Evolutionary conservation across 2,797 vertebrate species (phyloP), one percentile per base, ranked within the genome.

Genomic region (Myiotriccus ornatus): DNA sequence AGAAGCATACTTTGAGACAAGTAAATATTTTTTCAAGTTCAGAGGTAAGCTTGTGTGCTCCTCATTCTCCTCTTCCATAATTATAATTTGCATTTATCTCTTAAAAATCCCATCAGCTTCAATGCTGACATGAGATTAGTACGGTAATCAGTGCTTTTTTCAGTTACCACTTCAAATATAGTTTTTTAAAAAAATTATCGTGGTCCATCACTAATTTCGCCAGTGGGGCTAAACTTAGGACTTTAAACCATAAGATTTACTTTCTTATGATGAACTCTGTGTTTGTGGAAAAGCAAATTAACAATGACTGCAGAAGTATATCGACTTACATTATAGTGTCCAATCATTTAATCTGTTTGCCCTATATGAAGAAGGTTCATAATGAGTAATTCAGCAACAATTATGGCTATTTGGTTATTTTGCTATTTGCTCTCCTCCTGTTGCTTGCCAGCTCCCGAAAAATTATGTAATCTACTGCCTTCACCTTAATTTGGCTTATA

Each of bases 171-270:
- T 81, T 37, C 35, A 92, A 63, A 63, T 7, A 28, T 0, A 39
- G 3, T 1, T 67, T 70, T 57, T 57, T 4, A 43, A 77, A 92
- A 53, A 0, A 0, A 7, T 49, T 73, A 35, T 64, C 0, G 0
- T 78, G 19, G 19, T 5, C 23, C 28, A 43, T 64, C 44, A 18
- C 19, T 5, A 39, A 14, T 4, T 69, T 60, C 19, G 24, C 17
- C 27, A 73, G 9, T 44, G 50, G 21, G 34, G 7, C 5, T 81
- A 75, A 64, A 82, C 11, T 71, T 32, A 79, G 20, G 32, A 18
- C 10, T 82, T 71, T 39, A 68, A 93, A 64, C 5, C 0, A 2
- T 39, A 17, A 62, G 2, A 55, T 64, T 65, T 71, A 27, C 6
- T 70, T 74, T 78, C 28, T 56, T 47, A 12, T 32, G 4, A 52